Evolutionary conservation across 2,888 invertebrate species (phyloP), one percentile per base, ranked within the genome.

Genomic region (Scaptomyza cyrtandrae): DNA sequence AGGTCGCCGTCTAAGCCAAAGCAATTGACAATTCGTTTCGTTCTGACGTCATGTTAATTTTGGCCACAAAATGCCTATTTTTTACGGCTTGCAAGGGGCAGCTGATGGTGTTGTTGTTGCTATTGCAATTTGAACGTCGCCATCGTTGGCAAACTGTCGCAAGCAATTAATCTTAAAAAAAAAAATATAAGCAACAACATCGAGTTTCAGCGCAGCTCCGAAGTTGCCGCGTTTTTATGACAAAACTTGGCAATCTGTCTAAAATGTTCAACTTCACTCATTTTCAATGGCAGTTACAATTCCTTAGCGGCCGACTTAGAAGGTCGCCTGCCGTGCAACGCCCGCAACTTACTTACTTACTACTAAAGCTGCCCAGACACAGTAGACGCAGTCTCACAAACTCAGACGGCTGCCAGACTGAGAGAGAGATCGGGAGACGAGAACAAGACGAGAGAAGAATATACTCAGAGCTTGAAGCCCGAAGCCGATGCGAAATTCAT

Each of bases 221-320:
- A 37, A 58, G 57, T 76, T 64, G 73, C 72, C 58, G 72, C 72
- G 64, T 72, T 70, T 76, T 68, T 76, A 77, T 86, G 90, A 86
- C 90, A 87, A 86, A 80, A 90, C 83, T 85, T 82, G 89, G 89
- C 82, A 88, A 89, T 89, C 87, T 89, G 90, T 90, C 88, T 78
- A 82, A 80, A 90, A 89, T 85, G 77, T 86, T 83, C 89, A 88
- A 81, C 82, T 72, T 89, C 88, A 85, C 57, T 74, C 82, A 85
- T 67, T 86, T 90, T 88, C 88, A 90, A 90, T 89, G 90, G 90
- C 90, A 90, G 63, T 65, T 73, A 74, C 78, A 74, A 77, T 71
- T 88, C 89, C 89, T 86, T 80, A 78, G 86, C 84, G 80, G 80
- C 85, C 73, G 82, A 76, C 79, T 82, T 85, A 78, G 86, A 86